phyloP scores from a whole-genome alignment of 2,797 vertebrate genomes.

The Lophius americanus region DNA sequence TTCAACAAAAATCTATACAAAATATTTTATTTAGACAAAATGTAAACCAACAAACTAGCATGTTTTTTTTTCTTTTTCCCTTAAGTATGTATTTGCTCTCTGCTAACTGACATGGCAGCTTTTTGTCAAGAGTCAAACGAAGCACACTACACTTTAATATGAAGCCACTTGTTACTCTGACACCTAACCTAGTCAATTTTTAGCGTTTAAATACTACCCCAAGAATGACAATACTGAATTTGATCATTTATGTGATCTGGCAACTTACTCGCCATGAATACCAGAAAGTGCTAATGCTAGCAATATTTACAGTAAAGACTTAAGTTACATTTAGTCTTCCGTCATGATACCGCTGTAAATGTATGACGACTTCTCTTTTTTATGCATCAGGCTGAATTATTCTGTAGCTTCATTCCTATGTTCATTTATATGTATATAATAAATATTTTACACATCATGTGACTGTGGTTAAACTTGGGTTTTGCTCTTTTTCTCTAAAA shows the following conservation, averaged over 20 bases:
- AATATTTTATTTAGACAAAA: neutral
- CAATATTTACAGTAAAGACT: conserved; percentile 51
- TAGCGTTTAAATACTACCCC: conserved; percentile 17
- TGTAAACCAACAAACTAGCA: neutral
- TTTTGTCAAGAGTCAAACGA: conserved; percentile 19
- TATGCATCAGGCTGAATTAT: conserved; percentile 18
- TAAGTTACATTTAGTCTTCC: conserved; percentile 74
- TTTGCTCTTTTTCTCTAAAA: conserved; percentile 24
- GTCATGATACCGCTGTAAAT: conserved; percentile 19
- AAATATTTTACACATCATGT: conserved; percentile 39
- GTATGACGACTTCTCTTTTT: conserved; percentile 14
- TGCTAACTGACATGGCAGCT: conserved; percentile 18
- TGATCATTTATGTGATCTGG: conserved; percentile 1
- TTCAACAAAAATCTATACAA: too few species aligned
- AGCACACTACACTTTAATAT: conserved; percentile 50
- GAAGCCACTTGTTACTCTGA: conserved; percentile 12
- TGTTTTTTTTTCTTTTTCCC: neutral
- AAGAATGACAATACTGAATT: conserved; percentile 2
- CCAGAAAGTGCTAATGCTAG: conserved; percentile 31
- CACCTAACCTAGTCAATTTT: conserved; percentile 7
- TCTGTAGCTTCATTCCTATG: conserved; percentile 29
- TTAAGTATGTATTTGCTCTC: conserved; percentile 1
- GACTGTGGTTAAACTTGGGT: conserved; percentile 34
- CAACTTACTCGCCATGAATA: conserved; percentile 1
- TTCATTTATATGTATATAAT: conserved; percentile 59